Conservation (phyloP, 2,888 invertebrate genomes). For the Hedychridium roseum region DNA sequence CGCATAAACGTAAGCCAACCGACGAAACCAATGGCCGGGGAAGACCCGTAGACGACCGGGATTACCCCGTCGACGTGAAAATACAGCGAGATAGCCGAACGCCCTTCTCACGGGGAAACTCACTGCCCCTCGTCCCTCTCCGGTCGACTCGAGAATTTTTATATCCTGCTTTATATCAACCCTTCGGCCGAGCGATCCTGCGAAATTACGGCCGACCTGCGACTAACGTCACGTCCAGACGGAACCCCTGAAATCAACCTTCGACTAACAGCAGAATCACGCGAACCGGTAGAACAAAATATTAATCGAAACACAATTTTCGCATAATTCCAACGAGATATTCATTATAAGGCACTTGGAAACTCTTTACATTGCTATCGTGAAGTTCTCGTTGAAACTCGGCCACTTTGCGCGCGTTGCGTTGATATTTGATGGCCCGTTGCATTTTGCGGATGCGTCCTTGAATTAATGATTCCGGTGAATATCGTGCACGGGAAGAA, state of each 20-base stretch:
- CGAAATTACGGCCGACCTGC: slow-evolving; percentile 26
- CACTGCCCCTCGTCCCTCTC: no score
- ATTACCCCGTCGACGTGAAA: slow-evolving; percentile 36
- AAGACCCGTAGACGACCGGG: slow-evolving; percentile 15
- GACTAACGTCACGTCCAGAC: slow-evolving; percentile 10
- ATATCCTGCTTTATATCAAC: slow-evolving; percentile 18
- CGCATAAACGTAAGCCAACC: slow-evolving; percentile 16
- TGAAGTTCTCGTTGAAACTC: no score
- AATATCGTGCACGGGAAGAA: slow-evolving; percentile 36
- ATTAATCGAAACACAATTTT: no score
- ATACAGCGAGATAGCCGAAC: slow-evolving; percentile 38
- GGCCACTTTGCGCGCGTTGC: no score
- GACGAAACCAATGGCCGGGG: neutral
- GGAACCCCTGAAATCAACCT: no score
- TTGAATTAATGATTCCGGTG: slow-evolving; percentile 37
- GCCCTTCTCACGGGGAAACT: slow-evolving; percentile 28
- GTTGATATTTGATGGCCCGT: no score
- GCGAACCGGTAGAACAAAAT: no score
- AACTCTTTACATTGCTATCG: no score
- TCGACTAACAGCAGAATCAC: no score
- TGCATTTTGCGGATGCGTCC: no score
- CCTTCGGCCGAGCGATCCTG: slow-evolving; percentile 18
- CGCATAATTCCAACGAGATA: no score
- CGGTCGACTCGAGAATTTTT: slow-evolving; percentile 35
- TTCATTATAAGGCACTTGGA: no score